These are phyloP conservation scores for Silurus lanzhouensis DNA, from an alignment of 2,797 vertebrate genomes.

Conservation along the genomic window DNA sequence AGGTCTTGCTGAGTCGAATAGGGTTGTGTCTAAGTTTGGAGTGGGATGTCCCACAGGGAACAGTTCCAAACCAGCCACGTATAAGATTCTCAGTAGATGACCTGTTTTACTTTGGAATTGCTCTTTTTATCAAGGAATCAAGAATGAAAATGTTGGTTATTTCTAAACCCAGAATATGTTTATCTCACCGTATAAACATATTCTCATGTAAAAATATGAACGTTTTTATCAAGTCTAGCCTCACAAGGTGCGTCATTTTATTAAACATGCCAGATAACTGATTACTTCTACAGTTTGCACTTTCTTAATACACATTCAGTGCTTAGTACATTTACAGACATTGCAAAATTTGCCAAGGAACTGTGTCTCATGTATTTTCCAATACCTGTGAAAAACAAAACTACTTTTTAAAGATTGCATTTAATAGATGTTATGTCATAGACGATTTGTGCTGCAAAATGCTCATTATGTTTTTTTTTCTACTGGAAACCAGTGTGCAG, in stretches of 20 bases:
- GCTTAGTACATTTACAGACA: background rate
- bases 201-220: background rate
- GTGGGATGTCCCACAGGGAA: slow-evolving; percentile 12
- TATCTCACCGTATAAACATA: background rate
- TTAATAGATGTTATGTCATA: background rate
- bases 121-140: background rate
- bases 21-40: slow-evolving; percentile 11
- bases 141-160: background rate
- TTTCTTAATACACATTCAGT: background rate
- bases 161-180: background rate
- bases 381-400: background rate
- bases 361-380: background rate
- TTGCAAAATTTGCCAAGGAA: background rate
- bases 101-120: background rate
- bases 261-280: background rate
- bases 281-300: background rate
- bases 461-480: background rate
- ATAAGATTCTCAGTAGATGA: background rate
- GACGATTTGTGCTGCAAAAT: background rate
- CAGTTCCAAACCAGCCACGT: background rate
- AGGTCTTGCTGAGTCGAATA: slow-evolving; percentile 9
- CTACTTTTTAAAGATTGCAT: background rate
- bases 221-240: background rate
- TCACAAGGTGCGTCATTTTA: background rate
- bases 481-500: background rate